Evolutionary conservation across 2,888 invertebrate genomes (phyloP).

Genomic region (Capitulum mitella): DNA sequence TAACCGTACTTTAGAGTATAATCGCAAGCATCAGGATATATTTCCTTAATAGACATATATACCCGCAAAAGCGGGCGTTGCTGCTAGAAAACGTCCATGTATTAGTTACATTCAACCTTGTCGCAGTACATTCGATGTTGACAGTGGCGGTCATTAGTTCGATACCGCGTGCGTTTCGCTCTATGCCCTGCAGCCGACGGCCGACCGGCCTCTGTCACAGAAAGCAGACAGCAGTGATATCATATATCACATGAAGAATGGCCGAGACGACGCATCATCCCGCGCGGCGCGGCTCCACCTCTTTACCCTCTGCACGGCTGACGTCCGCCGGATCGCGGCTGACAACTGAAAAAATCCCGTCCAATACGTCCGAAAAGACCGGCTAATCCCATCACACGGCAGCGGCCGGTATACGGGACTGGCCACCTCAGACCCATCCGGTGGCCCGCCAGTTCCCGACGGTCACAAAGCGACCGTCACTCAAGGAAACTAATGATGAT

Average conservation of each 20-base stretch:
- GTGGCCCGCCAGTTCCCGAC: neutral
- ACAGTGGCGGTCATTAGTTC: too few relatives aligned
- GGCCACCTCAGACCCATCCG: too few relatives aligned
- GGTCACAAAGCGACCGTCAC: conserved; percentile 10
- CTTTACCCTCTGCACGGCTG: conserved; percentile 5
- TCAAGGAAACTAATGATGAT: conserved; percentile 24
- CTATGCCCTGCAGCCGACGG: neutral
- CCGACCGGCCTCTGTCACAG: neutral
- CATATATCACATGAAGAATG: neutral
- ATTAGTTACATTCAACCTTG: too few relatives aligned
- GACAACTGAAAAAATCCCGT: neutral
- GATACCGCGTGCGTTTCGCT: too few relatives aligned
- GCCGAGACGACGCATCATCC: neutral
- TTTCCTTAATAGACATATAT: too few relatives aligned
- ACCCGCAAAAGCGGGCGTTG: too few relatives aligned
- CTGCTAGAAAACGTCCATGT: too few relatives aligned
- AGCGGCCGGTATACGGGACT: neutral
- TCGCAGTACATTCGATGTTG: too few relatives aligned
- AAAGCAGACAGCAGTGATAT: neutral
- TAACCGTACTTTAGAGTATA: too few relatives aligned
- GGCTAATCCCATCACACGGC: neutral
- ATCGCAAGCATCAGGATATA: too few relatives aligned
- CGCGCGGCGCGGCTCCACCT: neutral
- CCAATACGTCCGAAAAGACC: neutral
- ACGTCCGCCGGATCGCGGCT: neutral